A percentile compares a stretch with the other conserved stretches of the same genome.
Conservation (phyloP, 2,888 invertebrate genomes). For the Hirtodrosophila alboralis region DNA sequence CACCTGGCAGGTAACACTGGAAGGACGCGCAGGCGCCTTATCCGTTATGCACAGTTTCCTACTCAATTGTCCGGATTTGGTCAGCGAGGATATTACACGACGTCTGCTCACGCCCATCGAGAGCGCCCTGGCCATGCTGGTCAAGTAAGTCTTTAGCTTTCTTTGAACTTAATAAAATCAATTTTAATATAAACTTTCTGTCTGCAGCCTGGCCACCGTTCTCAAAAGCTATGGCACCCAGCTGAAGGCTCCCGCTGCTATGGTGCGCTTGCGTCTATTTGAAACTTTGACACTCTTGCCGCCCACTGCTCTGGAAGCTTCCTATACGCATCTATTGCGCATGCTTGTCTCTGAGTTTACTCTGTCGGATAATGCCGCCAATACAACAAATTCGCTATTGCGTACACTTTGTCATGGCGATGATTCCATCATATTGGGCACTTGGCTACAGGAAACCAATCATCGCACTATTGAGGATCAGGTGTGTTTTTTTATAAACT, state of each 20-base stretch:
- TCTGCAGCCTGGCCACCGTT: constrained; percentile 90
- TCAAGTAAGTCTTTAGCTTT: constrained; percentile 88
- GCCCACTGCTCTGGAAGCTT: constrained; percentile 91
- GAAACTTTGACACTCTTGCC: constrained; percentile 92
- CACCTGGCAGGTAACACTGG: constrained; percentile 99
- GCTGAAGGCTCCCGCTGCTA: constrained; percentile 96
- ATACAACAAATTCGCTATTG: constrained; percentile 93
- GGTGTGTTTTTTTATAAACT: constrained; percentile 86
- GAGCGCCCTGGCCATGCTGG: constrained; percentile 96
- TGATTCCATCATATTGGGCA: constrained; percentile 95
- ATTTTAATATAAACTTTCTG: neutral
- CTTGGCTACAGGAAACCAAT: constrained; percentile 98
- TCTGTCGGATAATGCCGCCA: constrained; percentile 95
- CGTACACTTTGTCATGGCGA: constrained; percentile 93
- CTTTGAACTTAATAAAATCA: neutral
- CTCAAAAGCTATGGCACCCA: constrained; percentile 95
- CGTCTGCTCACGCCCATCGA: constrained; percentile 96
- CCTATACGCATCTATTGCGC: constrained; percentile 93
- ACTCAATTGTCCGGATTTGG: constrained; percentile 94
- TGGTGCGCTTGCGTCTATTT: constrained; percentile 96
- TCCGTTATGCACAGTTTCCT: constrained; percentile 98
- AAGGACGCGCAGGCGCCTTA: constrained; percentile 97
- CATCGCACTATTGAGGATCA: constrained; percentile 98
- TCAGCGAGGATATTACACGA: constrained; percentile 95
- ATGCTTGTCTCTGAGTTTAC: constrained; percentile 98